Base-by-base conservation (phyloP, 1,140 invertebrate species). In the Drosophila bocki region DNA sequence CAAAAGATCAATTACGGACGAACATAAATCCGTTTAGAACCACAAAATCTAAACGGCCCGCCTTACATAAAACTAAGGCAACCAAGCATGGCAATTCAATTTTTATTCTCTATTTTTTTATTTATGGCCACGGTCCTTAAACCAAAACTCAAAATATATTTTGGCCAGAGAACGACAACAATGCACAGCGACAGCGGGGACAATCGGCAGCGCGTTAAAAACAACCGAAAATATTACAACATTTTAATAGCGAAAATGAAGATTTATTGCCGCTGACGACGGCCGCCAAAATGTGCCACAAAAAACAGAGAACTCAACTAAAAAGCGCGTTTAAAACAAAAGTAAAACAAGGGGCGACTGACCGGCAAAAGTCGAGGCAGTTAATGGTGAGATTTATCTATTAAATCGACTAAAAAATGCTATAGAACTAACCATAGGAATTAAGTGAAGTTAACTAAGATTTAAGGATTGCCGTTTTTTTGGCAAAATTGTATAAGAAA, bases 181-280 rank as follows among this genome's bases (percentile, higher is more conserved):
- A 45, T 68, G 62, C 51, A 47, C 57, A 50, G 17, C 62, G 62
- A 61, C 62, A 57, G 45, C 71, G 63, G 76, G 84, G 61, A 87
- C 84, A 87, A 82, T 88, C 80, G 72, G 68, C 63, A 77, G 60
- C 57, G 71, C 67, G 67, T 83, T 87, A 78, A 88, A 88, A 82
- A 62, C 63, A 67, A 64, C 41, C 71, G 45, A 83, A 87, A 86
- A 87, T 88, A 87, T 87, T 87, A 87, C 84, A 87, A 83, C 84
- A 87, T 87, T 87, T 87, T 87, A 87, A 87, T 88, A 87, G 83
- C 80, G 83, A 83, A 87, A 83, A 87, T 88, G 80, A 87, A 87
- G 83, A 87, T 87, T 87, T 88, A 88, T 87, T 87, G 83, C 76
- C 84, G 60, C 48, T 72, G 82, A 80, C 83, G 71, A 76, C 42